These are phyloP conservation scores for Mola mola DNA, from an alignment of 2,113 vertebrate genomes.

Conservation along the genomic window DNA sequence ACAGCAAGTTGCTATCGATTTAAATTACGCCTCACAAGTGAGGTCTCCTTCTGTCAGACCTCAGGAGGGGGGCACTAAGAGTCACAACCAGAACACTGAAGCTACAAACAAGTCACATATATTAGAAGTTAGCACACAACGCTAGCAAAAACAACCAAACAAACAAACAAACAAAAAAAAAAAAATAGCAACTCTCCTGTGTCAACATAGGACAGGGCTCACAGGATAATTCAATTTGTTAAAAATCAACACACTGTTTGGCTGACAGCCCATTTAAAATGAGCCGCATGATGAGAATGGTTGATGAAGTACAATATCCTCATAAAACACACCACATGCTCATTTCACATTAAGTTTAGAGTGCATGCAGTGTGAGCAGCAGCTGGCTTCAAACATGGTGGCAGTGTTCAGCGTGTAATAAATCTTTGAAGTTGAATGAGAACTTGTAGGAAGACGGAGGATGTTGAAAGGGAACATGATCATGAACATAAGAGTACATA, in stretches of 20 bases:
- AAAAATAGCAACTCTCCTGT: not conserved
- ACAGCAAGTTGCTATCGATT: too few relatives aligned
- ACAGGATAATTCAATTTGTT: not conserved
- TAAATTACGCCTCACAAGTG: too few relatives aligned
- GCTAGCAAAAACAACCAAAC: too few relatives aligned
- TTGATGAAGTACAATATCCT: not conserved
- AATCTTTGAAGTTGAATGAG: constrained; percentile 31
- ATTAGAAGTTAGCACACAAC: too few relatives aligned
- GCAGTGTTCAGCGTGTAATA: not conserved
- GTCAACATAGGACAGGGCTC: not conserved
- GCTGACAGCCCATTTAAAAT: not conserved
- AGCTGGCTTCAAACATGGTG: constrained; percentile 4
- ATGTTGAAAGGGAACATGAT: not conserved
- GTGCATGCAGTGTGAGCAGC: not conserved
- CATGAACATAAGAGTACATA: not conserved
- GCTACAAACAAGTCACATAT: too few relatives aligned
- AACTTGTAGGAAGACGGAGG: constrained; percentile 1
- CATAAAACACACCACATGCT: not conserved
- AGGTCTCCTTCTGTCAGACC: too few relatives aligned
- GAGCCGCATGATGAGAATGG: not conserved
- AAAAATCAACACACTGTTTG: not conserved
- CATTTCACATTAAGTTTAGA: constrained; percentile 8
- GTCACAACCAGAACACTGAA: too few relatives aligned
- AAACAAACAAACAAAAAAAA: too few relatives aligned
- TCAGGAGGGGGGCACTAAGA: too few relatives aligned